A percentile compares a stretch with the other conserved stretches of the same genome.
These are phyloP conservation scores for Acrobasis repandana DNA, from an alignment of 2,888 invertebrate genomes.

Conservation along the genomic window DNA sequence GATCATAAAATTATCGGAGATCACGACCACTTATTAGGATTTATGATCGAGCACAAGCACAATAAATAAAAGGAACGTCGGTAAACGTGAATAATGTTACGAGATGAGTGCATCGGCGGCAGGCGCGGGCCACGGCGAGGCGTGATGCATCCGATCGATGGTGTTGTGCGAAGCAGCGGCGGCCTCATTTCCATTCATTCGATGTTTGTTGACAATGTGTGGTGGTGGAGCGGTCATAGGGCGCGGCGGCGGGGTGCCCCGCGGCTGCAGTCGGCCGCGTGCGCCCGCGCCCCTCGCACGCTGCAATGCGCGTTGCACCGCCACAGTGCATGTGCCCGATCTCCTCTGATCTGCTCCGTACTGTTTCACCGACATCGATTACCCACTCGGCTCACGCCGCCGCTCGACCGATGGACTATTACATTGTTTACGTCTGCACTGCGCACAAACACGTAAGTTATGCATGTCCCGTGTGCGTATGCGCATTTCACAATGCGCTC, in stretches of 20 bases:
- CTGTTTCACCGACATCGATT: slow-evolving; percentile 20
- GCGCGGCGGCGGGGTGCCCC: slow-evolving; percentile 44
- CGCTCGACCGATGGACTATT: slow-evolving; percentile 50
- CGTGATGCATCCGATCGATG: slow-evolving; percentile 27
- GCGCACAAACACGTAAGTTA: slow-evolving; percentile 71
- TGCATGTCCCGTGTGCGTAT: slow-evolving; percentile 63
- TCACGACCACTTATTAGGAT: slow-evolving; percentile 19
- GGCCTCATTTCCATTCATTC: slow-evolving; percentile 73
- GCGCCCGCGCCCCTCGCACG: slow-evolving; percentile 68
- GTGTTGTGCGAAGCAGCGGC: slow-evolving; percentile 45
- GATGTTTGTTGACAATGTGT: slow-evolving; percentile 71
- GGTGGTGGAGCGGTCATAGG: slow-evolving; percentile 61
- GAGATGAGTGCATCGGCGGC: slow-evolving; percentile 27
- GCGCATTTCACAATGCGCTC: slow-evolving; percentile 62
- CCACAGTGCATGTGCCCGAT: slow-evolving; percentile 44
- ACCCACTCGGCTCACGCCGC: slow-evolving; percentile 42
- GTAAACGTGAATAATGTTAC: slow-evolving; percentile 22
- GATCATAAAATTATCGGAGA: slow-evolving; percentile 20
- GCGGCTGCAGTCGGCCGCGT: slow-evolving; percentile 57
- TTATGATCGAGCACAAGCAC: slow-evolving; percentile 19
- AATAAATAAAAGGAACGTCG: slow-evolving; percentile 24
- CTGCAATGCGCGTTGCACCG: slow-evolving; percentile 46
- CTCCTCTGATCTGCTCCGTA: slow-evolving; percentile 37
- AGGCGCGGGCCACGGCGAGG: not conserved
- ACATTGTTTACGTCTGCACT: slow-evolving; percentile 62